These are phyloP conservation scores for Cassiopea xamachana DNA, from an alignment of 30 jellyfish, hydroid and myxozoan species.

Conservation along the genomic window DNA sequence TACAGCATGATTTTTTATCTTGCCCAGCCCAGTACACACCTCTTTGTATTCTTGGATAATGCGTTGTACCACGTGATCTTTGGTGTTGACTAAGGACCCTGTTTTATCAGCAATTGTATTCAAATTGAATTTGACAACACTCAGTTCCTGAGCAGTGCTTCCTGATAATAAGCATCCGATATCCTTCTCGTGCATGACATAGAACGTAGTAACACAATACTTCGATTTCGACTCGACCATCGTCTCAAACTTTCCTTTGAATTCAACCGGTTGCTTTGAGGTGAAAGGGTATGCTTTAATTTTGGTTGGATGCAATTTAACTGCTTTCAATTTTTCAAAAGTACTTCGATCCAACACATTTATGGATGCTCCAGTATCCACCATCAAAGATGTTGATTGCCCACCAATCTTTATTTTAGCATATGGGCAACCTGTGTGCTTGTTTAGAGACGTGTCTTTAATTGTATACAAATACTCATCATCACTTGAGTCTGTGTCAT, in stretches of 20 bases:
- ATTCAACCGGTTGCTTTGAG: conserved; percentile 11
- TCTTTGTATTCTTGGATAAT: neutral
- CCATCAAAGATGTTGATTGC: neutral
- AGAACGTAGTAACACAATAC: conserved; percentile 10
- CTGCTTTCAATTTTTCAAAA: conserved; percentile 18
- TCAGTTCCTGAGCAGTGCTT: conserved; percentile 6
- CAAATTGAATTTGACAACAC: conserved; percentile 12
- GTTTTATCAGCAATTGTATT: conserved; percentile 3
- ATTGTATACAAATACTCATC: conserved; percentile 8
- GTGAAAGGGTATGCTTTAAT: neutral
- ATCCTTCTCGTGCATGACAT: conserved; percentile 25
- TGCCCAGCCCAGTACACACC: neutral
- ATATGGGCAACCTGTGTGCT: neutral
- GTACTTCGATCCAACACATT: conserved; percentile 12
- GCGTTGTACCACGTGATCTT: conserved; percentile 8
- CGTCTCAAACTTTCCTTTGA: conserved; percentile 19
- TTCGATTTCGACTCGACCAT: conserved; percentile 19
- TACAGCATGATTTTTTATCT: neutral
- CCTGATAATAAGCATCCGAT: neutral
- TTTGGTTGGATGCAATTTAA: conserved; percentile 22
- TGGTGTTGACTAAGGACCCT: conserved; percentile 9
- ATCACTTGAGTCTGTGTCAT: neutral
- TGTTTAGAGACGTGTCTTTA: neutral
- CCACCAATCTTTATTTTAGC: conserved; percentile 3
- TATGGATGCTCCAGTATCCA: conserved; percentile 33